Percentiles rank a stretch among this genome's conserved stretches.
Evolutionary conservation across 2,113 vertebrate species (phyloP).

Genomic region (Recurvirostra avosetta): DNA sequence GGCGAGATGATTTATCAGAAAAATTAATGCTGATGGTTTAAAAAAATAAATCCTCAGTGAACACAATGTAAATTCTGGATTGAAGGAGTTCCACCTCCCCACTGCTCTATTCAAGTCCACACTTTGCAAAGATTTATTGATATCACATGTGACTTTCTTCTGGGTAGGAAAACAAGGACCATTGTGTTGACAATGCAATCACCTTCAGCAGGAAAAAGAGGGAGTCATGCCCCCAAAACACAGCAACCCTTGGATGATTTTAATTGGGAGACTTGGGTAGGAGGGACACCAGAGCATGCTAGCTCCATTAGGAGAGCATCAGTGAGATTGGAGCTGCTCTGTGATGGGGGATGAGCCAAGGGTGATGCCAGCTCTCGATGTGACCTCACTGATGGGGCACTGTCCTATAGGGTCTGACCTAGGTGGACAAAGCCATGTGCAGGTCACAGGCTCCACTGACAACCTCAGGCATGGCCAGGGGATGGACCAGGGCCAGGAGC

Average conservation of each 20-base stretch:
- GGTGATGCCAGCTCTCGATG: neutral
- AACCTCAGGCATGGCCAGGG: neutral
- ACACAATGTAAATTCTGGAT: neutral
- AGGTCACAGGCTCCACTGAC: neutral
- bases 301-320: neutral
- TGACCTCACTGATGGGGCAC: too few relatives aligned
- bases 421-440: neutral
- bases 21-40: neutral
- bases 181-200: accelerated
- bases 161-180: accelerated
- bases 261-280: neutral
- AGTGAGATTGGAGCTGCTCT: neutral
- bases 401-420: neutral
- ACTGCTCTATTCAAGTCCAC: accelerated
- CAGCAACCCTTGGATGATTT: neutral
- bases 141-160: accelerated
- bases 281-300: neutral
- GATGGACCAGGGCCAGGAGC: neutral
- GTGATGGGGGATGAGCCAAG: neutral
- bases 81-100: neutral
- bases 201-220: neutral
- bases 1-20: neutral
- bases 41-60: neutral
- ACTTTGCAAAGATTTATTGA: neutral
- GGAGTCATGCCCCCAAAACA: neutral